Base-by-base conservation (phyloP, 1,140 invertebrate species). In the Charaxes varanes region DNA sequence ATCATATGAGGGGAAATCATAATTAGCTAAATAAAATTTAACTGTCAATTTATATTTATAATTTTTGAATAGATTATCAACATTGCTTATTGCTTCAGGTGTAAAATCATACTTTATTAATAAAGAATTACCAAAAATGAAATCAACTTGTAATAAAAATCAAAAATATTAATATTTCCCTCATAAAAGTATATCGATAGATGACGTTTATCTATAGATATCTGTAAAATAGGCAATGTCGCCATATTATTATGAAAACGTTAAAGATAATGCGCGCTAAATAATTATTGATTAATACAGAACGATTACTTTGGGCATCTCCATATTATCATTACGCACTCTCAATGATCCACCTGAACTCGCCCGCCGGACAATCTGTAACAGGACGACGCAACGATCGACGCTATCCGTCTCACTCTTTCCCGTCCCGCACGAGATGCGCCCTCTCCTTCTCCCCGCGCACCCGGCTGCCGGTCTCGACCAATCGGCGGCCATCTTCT, bases 401-500 rank as follows among this genome's bases (percentile, higher is more conserved):
- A 28, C 53, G 54, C 59, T 77, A 77, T 33, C 65, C 44, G 60
- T 78, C 78, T 58, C 72, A 41, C 68, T 79, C 62, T 50, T 51
- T 71, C 73, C 50, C 66, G 41, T 49, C 51, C 33, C 50, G 33
- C 16, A 11, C 44, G 62, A 74, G 73, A 80, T 72, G 76, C 63
- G 64, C 71, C 46, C 67, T 82, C 76, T 80, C 73, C 40, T 64
- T 80, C 69, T 60, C 62, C 57, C 72, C 68, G 66, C 59, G 66
- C 64, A 60, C 58, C 57, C 67, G 66, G 46, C 60, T 49, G 59
- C 45, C 62, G 61, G 49, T 77, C 67, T 78, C 77, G 67, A 77
- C 78, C 78, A 82, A 82, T 82, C 66, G 60, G 63, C 67, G 58
- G 73, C 73, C 71, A 79, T 82, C 72, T 80, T 70, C 52, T 82